These are phyloP conservation scores for Digitonthophagus gazella DNA, from an alignment of 2,888 invertebrate species.

Conservation along the genomic window DNA sequence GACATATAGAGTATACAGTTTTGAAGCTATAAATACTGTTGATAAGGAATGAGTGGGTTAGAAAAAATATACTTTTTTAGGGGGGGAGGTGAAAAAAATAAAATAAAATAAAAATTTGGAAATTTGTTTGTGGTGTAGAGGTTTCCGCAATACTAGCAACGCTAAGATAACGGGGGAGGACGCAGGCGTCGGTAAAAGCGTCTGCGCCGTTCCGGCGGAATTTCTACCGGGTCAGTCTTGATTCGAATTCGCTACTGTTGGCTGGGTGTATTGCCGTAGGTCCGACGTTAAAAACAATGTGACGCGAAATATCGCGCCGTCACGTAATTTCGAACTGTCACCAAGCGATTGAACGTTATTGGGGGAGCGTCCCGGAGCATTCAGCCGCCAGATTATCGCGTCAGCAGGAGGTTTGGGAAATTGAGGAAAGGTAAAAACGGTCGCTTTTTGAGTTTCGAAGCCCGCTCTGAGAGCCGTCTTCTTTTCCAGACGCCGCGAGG, in stretches of 20 bases:
- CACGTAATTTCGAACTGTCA: background rate
- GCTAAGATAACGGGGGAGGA: constrained; percentile 46
- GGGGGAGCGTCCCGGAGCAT: background rate
- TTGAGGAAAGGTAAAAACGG: background rate
- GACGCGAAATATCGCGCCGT: constrained; percentile 26
- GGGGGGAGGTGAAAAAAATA: constrained; percentile 26
- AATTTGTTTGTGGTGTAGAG: background rate
- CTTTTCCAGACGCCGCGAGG: constrained; percentile 7
- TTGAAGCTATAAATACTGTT: no score
- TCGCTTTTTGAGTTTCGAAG: background rate
- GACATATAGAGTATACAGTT: no score
- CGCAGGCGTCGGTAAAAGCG: constrained; percentile 38
- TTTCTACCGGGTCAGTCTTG: constrained; percentile 40
- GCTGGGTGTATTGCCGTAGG: constrained; percentile 22
- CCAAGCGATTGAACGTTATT: background rate
- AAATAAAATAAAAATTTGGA: constrained; percentile 35
- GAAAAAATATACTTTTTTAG: background rate
- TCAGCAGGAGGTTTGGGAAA: background rate
- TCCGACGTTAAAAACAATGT: constrained; percentile 32
- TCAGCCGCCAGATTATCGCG: background rate
- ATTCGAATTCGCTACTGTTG: constrained; percentile 29
- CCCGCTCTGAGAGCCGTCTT: background rate
- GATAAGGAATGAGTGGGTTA: no score
- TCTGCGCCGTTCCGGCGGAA: constrained; percentile 38
- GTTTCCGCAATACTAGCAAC: constrained; percentile 36